Evolutionary conservation across 2,888 invertebrate species (phyloP), one percentile per base, ranked within the genome.

Genomic region (Dysmachus trigonus): DNA sequence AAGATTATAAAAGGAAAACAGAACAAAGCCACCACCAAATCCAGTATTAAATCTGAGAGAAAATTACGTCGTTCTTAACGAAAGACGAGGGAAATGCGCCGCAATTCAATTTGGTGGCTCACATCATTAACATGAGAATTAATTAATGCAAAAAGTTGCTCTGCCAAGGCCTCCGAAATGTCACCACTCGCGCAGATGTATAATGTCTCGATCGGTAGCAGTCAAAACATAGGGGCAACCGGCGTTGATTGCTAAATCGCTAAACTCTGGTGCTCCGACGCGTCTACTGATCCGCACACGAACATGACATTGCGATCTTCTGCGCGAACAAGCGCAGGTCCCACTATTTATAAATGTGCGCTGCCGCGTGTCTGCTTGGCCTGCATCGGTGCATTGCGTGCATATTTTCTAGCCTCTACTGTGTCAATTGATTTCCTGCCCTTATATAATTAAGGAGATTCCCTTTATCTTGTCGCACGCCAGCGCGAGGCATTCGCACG

Each of bases 81-180:
- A 22, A 0, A 13, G 30, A 18, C 51, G 77, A 18, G 77, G 47
- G 77, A 77, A 77, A 47, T 77, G 77, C 77, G 77, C 77, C 77
- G 41, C 41, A 77, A 41, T 47, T 47, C 77, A 77, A 30, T 77
- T 77, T 77, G 47, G 77, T 30, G 27, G 77, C 41, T 77, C 77
- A 77, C 77, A 77, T 77, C 77, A 77, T 77, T 77, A 77, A 77
- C 77, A 77, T 77, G 77, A 77, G 47, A 77, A 77, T 77, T 77
- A 77, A 77, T 77, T 77, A 77, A 77, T 77, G 77, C 77, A 77
- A 77, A 77, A 47, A 77, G 77, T 47, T 30, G 47, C 22, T 77
- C 77, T 47, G 47, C 47, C 77, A 77, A 77, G 77, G 77, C 77
- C 77, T 77, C 77, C 38, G 30, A 77, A 77, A 77, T 77, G 77